Evolutionary conservation across 2,797 vertebrate genomes (phyloP).

Genomic region (Phrynocephalus guinanensis): DNA sequence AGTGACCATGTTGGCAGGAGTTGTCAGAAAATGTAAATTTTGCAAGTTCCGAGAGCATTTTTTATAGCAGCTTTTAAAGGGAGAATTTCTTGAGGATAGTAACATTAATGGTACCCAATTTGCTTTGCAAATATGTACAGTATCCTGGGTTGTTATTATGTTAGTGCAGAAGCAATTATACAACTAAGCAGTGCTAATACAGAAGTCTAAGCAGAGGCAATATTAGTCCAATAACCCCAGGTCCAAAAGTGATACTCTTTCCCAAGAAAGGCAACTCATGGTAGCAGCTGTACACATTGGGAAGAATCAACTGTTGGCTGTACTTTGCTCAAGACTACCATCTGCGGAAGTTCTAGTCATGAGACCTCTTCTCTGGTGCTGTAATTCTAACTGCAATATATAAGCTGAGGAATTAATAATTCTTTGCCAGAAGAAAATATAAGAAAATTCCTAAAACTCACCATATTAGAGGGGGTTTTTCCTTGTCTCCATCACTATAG

Average conservation of each 20-base stretch:
- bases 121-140: not conserved
- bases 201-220: not conserved
- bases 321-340: not conserved
- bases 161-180: not conserved
- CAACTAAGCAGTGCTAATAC: not conserved
- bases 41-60: not conserved
- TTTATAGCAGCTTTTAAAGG: not conserved
- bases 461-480: not conserved
- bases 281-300: not conserved
- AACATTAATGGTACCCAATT: not conserved
- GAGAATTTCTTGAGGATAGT: not conserved
- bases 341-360: not conserved
- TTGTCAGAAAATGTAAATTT: too few species aligned
- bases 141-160: not conserved
- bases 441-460: constrained; percentile 17
- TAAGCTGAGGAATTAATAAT: not conserved
- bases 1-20: too few species aligned
- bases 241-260: not conserved
- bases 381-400: not conserved
- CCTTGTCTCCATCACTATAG: not conserved
- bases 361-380: not conserved
- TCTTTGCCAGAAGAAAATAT: not conserved
- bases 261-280: not conserved
- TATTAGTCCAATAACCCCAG: not conserved
- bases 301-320: not conserved